Evolutionary conservation across 2,797 vertebrate species (phyloP).

Genomic region (Thripadectes ignobilis): DNA sequence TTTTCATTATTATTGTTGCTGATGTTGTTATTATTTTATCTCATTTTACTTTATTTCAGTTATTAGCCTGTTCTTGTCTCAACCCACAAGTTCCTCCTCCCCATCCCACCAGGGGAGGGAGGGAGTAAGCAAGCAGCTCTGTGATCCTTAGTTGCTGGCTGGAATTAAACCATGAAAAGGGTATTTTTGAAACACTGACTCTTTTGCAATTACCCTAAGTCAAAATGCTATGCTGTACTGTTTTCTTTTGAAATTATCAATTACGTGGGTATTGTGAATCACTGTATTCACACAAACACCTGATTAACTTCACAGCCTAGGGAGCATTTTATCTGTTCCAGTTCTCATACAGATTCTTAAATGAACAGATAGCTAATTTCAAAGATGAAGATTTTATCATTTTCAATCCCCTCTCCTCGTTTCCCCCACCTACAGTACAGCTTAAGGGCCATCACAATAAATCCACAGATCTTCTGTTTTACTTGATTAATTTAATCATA

Average conservation of each 20-base stretch:
- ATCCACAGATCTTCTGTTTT: not conserved
- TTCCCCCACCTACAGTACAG: not conserved
- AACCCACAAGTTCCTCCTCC: not conserved
- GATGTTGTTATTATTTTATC: not conserved
- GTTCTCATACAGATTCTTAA: not conserved
- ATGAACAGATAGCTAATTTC: not conserved
- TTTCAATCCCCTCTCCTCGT: not conserved
- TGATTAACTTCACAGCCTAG: not conserved
- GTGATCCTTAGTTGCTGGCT: not conserved
- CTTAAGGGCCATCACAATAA: not conserved
- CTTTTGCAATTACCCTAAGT: not conserved
- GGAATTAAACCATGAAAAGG: not conserved
- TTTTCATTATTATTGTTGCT: not conserved
- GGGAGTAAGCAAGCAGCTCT: not conserved
- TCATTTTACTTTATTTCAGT: not conserved
- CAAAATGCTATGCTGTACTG: not conserved
- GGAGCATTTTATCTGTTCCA: not conserved
- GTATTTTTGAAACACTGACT: not conserved
- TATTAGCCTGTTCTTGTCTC: not conserved
- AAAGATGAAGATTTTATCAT: not conserved
- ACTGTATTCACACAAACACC: fast-evolving
- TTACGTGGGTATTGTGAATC: not conserved
- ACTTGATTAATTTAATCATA: not conserved
- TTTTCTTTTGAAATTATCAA: not conserved
- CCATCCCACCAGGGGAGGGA: not conserved